Percentiles rank a stretch among this genome's conserved stretches.
These are phyloP conservation scores for Brachynemurus nebulosus DNA, from an alignment of 2,888 invertebrate genomes.

Conservation along the genomic window DNA sequence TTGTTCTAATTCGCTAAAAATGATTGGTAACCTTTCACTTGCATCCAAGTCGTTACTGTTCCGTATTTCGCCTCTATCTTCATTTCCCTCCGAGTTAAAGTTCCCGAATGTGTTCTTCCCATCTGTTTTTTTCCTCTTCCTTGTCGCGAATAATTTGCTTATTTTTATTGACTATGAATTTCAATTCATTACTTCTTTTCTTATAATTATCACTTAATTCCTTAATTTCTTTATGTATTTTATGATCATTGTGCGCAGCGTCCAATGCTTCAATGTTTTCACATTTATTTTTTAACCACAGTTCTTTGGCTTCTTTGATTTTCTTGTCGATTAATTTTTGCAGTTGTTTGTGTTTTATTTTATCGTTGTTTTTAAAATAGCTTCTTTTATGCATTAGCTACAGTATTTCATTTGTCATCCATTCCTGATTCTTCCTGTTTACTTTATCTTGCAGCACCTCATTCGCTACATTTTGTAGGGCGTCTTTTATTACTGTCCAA, in stretches of 20 bases:
- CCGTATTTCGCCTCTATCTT: no score
- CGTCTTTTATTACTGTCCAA: background rate
- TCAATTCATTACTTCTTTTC: background rate
- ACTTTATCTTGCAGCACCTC: background rate
- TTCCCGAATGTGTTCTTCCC: slow-evolving; percentile 3
- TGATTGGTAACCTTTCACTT: no score
- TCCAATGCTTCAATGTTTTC: background rate
- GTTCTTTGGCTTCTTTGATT: background rate
- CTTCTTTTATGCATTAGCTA: background rate
- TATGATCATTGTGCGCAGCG: background rate
- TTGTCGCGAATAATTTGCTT: no score
- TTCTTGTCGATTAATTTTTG: background rate
- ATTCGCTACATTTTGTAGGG: background rate
- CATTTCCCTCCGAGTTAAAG: no score
- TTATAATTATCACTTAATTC: background rate
- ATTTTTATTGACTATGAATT: no score
- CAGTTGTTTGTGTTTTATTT: no score
- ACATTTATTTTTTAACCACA: background rate
- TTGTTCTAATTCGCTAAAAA: no score
- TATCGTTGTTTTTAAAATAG: background rate
- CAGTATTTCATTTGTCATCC: background rate
- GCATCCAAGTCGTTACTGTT: no score
- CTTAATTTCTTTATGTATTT: background rate
- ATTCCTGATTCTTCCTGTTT: background rate
- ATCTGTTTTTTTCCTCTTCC: background rate